Percentiles rank a stretch among this genome's conserved stretches.
These are phyloP conservation scores for Eupithecia dodoneata DNA, from an alignment of 2,888 invertebrate species.

Conservation along the genomic window DNA sequence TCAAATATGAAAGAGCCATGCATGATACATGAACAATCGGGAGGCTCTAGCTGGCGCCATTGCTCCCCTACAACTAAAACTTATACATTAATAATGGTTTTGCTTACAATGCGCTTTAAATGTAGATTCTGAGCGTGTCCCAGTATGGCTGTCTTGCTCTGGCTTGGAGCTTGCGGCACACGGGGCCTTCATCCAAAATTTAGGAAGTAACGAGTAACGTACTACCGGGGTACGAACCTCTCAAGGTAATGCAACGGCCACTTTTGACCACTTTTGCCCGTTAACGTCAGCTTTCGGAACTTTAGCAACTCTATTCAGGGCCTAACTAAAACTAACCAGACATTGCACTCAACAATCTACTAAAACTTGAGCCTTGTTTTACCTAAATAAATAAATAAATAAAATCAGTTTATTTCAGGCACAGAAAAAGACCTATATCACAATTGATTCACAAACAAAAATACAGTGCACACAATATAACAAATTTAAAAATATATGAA, in stretches of 20 bases:
- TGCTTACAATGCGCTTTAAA: conserved; percentile 85
- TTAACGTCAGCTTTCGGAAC: neutral
- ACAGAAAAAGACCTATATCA: too few species aligned
- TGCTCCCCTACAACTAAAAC: conserved; percentile 80
- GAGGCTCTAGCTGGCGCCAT: conserved; percentile 66
- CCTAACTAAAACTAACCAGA: neutral
- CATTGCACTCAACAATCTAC: neutral
- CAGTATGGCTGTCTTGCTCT: conserved; percentile 61
- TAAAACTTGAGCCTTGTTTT: neutral
- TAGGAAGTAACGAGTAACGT: conserved; percentile 70
- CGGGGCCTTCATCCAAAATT: conserved; percentile 78
- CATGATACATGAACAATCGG: conserved; percentile 80
- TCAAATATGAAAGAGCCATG: conserved; percentile 80
- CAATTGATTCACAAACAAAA: too few species aligned
- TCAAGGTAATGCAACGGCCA: conserved; percentile 70
- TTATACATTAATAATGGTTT: conserved; percentile 83
- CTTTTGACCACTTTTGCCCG: conserved; percentile 33
- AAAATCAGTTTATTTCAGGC: too few species aligned
- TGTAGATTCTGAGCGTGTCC: conserved; percentile 77
- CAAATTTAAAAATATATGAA: too few species aligned
- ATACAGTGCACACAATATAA: too few species aligned
- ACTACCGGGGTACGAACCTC: conserved; percentile 54
- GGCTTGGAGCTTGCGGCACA: neutral
- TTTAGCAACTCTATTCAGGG: neutral
- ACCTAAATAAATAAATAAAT: neutral